Base-by-base conservation (phyloP, 2,888 invertebrate genomes). In the Athalia rosae region DNA sequence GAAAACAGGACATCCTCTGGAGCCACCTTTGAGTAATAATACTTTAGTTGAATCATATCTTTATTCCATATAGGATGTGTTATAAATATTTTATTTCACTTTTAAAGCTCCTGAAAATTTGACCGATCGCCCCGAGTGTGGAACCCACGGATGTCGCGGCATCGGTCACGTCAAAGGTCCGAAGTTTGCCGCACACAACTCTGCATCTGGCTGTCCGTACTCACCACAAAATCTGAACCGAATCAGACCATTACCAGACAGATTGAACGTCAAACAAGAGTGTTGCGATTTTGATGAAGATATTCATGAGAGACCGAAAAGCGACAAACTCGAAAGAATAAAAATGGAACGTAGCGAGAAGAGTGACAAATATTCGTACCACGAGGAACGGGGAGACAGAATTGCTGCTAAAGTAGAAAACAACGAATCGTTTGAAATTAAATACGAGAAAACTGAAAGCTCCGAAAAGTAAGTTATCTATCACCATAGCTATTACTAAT, bases 91-190 rank as follows among this genome's bases (percentile, higher is more conserved):
- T 74, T 61, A 61, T 77, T 78, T 79, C 79, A 84, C 28, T 28
- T 84, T 78, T 79, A 59, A 84, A 95, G 95, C 93, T 76, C 92
- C 92, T 9, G 94, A 94, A 86, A 94, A 94, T 87, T 89, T 93
- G 41, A 91, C 91, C 4, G 91, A 92, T 69, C 90, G 90, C 64
- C 92, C 94, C 53, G 93, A 94, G 83, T 98, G 98, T 90, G 95
- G 95, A 5, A 95, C 95, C 61, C 93, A 94, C 58, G 97, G 97
- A 0, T 98, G 98, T 88, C 94, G 95, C 80, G 98, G 98, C 11
- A 93, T 95, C 84, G 98, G 98, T n/a, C 97, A 98, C 87, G 93
- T 94, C 67, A 94, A 94, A 86, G 96, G 96, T 74, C 94, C 95
- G 15, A 94, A 94, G 87, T 94, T 93, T 88, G 92, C 94, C 80